Conservation (phyloP, 64 coral and sea anemone species). For the Platygyra sinensis region DNA sequence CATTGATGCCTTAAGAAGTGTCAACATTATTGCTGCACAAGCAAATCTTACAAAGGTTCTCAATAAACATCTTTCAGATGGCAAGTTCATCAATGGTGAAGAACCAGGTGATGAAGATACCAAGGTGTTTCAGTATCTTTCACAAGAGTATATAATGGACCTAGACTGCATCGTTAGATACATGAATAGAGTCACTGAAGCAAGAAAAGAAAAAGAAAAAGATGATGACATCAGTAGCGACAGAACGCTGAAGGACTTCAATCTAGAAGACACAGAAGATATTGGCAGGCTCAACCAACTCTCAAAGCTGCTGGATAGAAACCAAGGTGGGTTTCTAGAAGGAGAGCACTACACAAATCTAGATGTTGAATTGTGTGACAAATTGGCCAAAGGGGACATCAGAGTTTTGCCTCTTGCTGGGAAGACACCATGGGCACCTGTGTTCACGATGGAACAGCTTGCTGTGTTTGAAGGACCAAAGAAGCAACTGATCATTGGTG, state of each 20-base stretch:
- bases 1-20: neutral
- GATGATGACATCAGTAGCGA: neutral
- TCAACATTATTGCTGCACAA: neutral
- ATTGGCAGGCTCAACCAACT: constrained; percentile 20
- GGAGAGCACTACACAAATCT: constrained; percentile 9
- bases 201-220: neutral
- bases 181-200: constrained; percentile 27
- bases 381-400: neutral
- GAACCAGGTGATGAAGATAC: neutral
- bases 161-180: neutral
- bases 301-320: neutral
- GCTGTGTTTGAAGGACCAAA: constrained; percentile 60
- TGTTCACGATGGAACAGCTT: constrained; percentile 57
- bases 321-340: constrained; percentile 17
- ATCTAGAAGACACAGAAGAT: neutral
- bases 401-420: constrained; percentile 1
- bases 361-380: constrained; percentile 32
- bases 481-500: constrained; percentile 62
- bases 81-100: constrained; percentile 1
- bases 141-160: constrained; percentile 28
- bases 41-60: neutral
- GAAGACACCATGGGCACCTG: constrained; percentile 15
- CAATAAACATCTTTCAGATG: neutral
- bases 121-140: constrained; percentile 23
- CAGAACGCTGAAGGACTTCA: constrained; percentile 8